These are phyloP conservation scores for Coreius guichenoti DNA, from an alignment of 2,797 vertebrate species.

Conservation along the genomic window DNA sequence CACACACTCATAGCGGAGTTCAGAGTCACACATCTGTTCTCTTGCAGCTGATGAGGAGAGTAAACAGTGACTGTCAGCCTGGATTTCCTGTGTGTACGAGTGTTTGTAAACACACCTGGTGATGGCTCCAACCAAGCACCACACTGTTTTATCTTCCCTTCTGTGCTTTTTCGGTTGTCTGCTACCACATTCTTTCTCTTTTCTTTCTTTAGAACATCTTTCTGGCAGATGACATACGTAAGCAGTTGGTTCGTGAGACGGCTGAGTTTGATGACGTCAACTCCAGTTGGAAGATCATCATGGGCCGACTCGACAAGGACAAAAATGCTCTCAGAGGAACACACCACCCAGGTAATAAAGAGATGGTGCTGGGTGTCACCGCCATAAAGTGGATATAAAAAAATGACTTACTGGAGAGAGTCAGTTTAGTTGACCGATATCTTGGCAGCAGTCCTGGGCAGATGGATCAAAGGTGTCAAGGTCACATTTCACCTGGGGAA, in stretches of 20 bases:
- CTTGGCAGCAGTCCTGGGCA: slow-evolving; percentile 6
- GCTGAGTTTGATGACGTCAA: slow-evolving; percentile 83
- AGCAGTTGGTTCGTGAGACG: slow-evolving; percentile 85
- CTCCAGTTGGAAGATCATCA: slow-evolving; percentile 83
- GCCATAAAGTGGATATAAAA: neutral
- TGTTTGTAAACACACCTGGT: slow-evolving; percentile 56
- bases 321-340: slow-evolving; percentile 84
- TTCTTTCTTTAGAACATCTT: slow-evolving; percentile 83
- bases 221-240: slow-evolving; percentile 87
- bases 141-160: slow-evolving; percentile 42
- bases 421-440: neutral
- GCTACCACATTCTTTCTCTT: neutral
- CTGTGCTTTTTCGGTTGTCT: slow-evolving; percentile 27
- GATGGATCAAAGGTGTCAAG: slow-evolving; percentile 5
- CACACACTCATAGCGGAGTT: slow-evolving; percentile 33
- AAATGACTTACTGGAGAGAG: neutral
- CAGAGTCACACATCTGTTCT: slow-evolving; percentile 50
- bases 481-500: neutral
- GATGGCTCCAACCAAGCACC: slow-evolving; percentile 32
- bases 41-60: slow-evolving; percentile 33
- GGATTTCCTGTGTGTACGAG: slow-evolving; percentile 54
- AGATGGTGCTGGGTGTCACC: neutral
- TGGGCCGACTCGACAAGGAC: slow-evolving; percentile 78
- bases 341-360: slow-evolving; percentile 79
- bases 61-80: slow-evolving; percentile 47